Conservation (phyloP, 1,140 invertebrate genomes). For the Frieseomelitta varia region DNA sequence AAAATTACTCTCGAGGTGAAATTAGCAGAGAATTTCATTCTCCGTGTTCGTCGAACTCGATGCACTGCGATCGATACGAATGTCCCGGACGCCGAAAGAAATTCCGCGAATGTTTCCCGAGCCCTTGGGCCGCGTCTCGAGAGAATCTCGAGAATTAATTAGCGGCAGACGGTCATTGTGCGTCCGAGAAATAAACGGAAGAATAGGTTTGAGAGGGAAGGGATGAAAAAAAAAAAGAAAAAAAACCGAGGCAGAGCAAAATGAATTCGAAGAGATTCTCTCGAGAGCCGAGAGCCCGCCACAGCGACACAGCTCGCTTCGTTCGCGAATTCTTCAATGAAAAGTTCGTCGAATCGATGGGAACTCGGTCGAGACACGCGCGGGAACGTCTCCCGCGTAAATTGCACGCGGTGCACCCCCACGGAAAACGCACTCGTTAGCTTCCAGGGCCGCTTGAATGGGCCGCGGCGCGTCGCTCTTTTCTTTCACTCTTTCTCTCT, state of each 20-base stretch:
- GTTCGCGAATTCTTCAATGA: conserved; percentile 14
- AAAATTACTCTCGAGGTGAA: no score
- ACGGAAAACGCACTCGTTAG: neutral
- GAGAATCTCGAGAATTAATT: conserved; percentile 62
- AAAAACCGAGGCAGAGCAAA: conserved; percentile 7
- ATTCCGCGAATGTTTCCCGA: neutral
- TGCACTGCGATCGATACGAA: neutral
- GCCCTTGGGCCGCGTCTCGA: conserved; percentile 32
- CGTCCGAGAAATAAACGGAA: conserved; percentile 52
- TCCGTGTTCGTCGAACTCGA: no score
- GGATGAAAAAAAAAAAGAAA: neutral
- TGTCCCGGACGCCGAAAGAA: neutral
- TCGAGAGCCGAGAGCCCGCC: neutral
- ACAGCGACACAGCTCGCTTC: neutral
- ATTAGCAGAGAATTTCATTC: no score
- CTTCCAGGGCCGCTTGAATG: neutral
- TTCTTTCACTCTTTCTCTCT: neutral
- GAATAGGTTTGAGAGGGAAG: conserved; percentile 25
- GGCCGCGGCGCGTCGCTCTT: neutral
- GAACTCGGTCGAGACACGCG: neutral
- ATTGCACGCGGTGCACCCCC: conserved; percentile 2
- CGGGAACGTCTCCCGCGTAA: neutral
- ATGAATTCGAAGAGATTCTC: neutral
- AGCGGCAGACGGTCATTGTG: conserved; percentile 54
- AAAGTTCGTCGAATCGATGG: neutral